A percentile compares a stretch with the other conserved stretches of the same genome.
phyloP scores from a whole-genome alignment of 1,140 invertebrate species.

The Ylistrum balloti region DNA sequence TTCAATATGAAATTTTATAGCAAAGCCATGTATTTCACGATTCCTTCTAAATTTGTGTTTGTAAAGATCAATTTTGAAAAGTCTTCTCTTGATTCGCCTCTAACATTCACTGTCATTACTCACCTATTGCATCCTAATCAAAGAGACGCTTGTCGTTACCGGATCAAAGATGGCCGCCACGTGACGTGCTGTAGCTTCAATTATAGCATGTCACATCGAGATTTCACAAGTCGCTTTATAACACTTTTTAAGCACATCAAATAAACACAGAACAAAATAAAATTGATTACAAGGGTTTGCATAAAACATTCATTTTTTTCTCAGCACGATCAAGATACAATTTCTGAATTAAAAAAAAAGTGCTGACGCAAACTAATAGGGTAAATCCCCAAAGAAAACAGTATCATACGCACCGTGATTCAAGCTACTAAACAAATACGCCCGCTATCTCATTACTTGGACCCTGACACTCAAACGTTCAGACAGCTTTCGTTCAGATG shows the following conservation, averaged over 20 bases:
- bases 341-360: constrained; percentile 9
- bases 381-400: background rate
- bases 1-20: no score
- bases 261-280: background rate
- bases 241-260: background rate
- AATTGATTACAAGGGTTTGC: background rate
- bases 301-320: background rate
- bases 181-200: background rate
- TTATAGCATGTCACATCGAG: constrained; percentile 22
- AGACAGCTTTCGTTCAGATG: no score
- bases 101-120: background rate
- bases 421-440: background rate
- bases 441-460: background rate
- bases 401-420: background rate
- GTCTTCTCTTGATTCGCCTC: background rate
- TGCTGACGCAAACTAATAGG: constrained; percentile 38
- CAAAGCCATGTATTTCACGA: no score
- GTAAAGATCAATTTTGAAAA: no score
- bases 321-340: background rate
- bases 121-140: constrained; percentile 7
- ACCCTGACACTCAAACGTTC: background rate
- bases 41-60: background rate
- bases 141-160: constrained; percentile 11
- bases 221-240: background rate
- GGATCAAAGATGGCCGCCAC: constrained; percentile 10